These are phyloP conservation scores for Carterocephalus palaemon DNA, from an alignment of 2,888 invertebrate genomes.

Conservation along the genomic window DNA sequence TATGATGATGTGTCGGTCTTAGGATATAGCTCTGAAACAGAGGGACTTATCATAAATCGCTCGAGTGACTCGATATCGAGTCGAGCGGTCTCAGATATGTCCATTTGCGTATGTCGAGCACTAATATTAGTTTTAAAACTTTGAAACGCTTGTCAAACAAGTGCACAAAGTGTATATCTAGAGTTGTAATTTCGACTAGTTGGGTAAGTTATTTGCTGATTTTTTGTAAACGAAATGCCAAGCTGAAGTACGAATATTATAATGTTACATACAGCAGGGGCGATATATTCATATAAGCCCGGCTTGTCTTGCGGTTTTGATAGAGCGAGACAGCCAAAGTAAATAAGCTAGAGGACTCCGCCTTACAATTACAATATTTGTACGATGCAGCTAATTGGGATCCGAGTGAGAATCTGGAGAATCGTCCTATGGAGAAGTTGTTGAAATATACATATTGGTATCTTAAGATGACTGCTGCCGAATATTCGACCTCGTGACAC, in stretches of 20 bases:
- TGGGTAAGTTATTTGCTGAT: slow-evolving; percentile 51
- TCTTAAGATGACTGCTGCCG: no score
- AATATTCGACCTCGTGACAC: background rate
- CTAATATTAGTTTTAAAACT: slow-evolving; percentile 50
- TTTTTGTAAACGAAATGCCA: no score
- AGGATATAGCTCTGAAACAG: slow-evolving; percentile 12
- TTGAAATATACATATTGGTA: no score
- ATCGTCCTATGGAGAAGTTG: no score
- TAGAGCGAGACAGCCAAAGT: no score
- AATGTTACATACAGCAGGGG: slow-evolving; percentile 24
- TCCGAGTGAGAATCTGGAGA: no score
- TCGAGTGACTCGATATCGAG: slow-evolving; percentile 6
- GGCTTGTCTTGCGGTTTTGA: no score
- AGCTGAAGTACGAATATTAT: no score
- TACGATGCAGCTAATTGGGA: no score
- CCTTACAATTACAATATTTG: no score
- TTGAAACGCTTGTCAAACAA: slow-evolving; percentile 73
- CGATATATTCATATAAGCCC: no score
- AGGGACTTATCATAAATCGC: slow-evolving; percentile 6
- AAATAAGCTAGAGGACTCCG: no score
- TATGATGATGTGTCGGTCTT: slow-evolving; percentile 23
- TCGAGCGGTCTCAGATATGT: slow-evolving; percentile 18
- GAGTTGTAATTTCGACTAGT: slow-evolving; percentile 48
- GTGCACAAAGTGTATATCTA: slow-evolving; percentile 60
- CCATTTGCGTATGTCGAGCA: slow-evolving; percentile 34